Conservation (phyloP, 2,888 invertebrate species). For the Glaucopsyche alexis region DNA sequence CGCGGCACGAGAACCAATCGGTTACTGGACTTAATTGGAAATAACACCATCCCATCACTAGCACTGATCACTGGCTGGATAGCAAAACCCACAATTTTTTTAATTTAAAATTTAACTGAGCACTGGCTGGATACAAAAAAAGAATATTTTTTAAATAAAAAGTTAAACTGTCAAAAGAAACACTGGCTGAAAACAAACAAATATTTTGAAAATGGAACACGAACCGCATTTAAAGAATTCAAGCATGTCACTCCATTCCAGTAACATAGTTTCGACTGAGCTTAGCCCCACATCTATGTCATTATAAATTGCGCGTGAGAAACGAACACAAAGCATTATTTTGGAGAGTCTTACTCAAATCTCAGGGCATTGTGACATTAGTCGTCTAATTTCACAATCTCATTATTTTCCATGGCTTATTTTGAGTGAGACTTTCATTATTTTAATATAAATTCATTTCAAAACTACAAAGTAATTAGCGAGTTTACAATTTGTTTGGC, state of each 20-base stretch:
- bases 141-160: neutral
- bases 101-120: conserved; percentile 28
- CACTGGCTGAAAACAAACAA: conserved; percentile 38
- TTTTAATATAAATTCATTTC: neutral
- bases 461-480: neutral
- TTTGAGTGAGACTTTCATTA: conserved; percentile 8
- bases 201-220: conserved; percentile 50
- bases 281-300: conserved; percentile 52
- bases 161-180: conserved; percentile 30
- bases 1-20: conserved; percentile 48
- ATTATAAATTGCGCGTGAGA: conserved; percentile 45
- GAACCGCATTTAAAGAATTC: conserved; percentile 69
- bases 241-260: conserved; percentile 76
- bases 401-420: conserved; percentile 16
- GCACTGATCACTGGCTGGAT: conserved; percentile 26
- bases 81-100: conserved; percentile 25
- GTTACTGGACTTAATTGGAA: conserved; percentile 45
- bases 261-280: conserved; percentile 73
- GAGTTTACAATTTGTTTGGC: neutral
- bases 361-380: conserved; percentile 27
- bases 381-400: conserved; percentile 26
- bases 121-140: conserved; percentile 39
- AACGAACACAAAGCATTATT: conserved; percentile 37
- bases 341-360: conserved; percentile 29
- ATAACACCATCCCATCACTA: conserved; percentile 34